A percentile compares a stretch with the other conserved stretches of the same genome.
Conservation (phyloP, 2,113 vertebrate species). For the Halcyon malimbica region DNA sequence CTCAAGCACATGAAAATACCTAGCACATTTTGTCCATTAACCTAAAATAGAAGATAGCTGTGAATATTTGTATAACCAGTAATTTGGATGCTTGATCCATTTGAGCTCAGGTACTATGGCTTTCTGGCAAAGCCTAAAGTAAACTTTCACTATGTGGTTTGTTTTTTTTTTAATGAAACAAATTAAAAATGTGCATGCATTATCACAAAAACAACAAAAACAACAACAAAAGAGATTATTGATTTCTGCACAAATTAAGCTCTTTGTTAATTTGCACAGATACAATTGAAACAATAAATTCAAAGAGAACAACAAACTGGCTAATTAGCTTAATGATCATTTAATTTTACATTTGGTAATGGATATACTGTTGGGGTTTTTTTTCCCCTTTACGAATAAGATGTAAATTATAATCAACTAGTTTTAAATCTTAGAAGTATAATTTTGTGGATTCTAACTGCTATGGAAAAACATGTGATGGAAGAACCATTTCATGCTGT, state of each 20-base stretch:
- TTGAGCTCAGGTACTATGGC: background rate
- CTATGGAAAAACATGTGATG: background rate
- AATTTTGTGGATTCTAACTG: constrained; percentile 22
- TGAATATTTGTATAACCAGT: background rate
- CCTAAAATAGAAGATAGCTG: background rate
- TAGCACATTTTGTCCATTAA: background rate
- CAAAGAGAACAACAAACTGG: constrained; percentile 59
- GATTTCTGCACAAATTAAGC: constrained; percentile 62
- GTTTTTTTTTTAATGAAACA: constrained; percentile 32
- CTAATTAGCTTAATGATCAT: constrained; percentile 70
- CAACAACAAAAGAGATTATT: constrained; percentile 39
- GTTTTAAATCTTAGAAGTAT: constrained; percentile 55
- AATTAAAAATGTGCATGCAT: constrained; percentile 36
- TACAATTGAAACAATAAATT: constrained; percentile 68
- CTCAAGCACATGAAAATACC: background rate
- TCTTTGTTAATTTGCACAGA: constrained; percentile 60
- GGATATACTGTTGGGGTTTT: background rate
- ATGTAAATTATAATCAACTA: constrained; percentile 64
- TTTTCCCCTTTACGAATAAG: constrained; percentile 39
- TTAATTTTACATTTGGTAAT: constrained; percentile 75
- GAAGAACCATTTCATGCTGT: background rate
- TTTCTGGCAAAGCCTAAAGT: background rate
- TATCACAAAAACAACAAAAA: background rate
- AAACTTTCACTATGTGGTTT: background rate
- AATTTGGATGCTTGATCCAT: background rate